Percentiles rank a stretch among this genome's conserved stretches.
phyloP scores from a whole-genome alignment of 2,888 invertebrate species.

The Charanyca ferruginea region DNA sequence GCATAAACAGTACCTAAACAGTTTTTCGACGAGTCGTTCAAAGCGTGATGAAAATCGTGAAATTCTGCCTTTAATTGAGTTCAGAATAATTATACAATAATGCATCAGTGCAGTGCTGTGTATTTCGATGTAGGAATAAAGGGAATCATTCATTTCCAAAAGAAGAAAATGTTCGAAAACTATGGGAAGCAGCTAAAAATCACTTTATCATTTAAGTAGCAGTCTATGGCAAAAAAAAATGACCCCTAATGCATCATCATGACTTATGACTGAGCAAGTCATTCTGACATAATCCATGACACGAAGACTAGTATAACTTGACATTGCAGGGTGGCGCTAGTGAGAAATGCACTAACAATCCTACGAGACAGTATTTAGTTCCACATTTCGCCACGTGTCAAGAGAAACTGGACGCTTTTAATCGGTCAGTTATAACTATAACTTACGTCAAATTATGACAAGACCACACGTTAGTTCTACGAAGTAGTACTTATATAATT shows the following conservation, averaged over 20 bases:
- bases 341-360: neutral
- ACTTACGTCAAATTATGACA: conserved; percentile 4
- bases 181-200: too few species aligned
- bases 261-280: neutral
- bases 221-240: conserved; percentile 1
- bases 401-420: neutral
- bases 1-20: too few species aligned
- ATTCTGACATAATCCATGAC: neutral
- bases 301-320: neutral
- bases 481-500: conserved; percentile 41
- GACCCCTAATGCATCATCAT: neutral
- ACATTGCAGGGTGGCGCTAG: neutral
- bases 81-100: too few species aligned
- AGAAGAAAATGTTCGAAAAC: too few species aligned
- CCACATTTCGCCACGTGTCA: neutral
- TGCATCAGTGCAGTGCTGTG: too few species aligned
- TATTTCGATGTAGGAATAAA: too few species aligned
- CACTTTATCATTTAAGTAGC: neutral
- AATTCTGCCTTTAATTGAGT: too few species aligned
- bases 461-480: conserved; percentile 46
- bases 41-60: too few species aligned
- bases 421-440: conserved; percentile 1
- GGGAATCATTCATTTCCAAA: too few species aligned
- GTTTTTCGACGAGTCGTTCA: too few species aligned
- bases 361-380: neutral